Evolutionary conservation across 2,797 vertebrate genomes (phyloP).

Genomic region (Aythya fuligula): DNA sequence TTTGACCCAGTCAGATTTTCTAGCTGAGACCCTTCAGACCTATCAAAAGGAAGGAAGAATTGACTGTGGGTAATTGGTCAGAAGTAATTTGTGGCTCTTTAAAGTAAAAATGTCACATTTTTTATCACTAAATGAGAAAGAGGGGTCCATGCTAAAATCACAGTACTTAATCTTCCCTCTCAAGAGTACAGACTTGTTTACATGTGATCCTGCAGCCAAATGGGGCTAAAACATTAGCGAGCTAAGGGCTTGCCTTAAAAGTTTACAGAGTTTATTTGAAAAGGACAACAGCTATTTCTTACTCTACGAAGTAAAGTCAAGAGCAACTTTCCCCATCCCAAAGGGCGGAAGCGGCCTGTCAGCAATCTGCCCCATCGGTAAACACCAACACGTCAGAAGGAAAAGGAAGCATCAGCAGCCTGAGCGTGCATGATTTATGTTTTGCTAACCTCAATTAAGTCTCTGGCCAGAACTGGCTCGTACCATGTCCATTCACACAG

Average conservation of each 20-base stretch:
- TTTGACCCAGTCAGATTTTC: not conserved
- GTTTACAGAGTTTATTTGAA: slow-evolving; percentile 1
- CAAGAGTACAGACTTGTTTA: not conserved
- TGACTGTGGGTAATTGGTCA: not conserved
- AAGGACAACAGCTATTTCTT: not conserved
- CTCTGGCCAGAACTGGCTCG: slow-evolving; percentile 8
- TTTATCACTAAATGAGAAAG: not conserved
- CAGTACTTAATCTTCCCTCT: not conserved
- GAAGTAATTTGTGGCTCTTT: not conserved
- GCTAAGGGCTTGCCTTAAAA: not conserved
- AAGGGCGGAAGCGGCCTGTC: slow-evolving; percentile 23
- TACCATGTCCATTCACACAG: slow-evolving; percentile 7
- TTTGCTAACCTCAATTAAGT: slow-evolving; percentile 45
- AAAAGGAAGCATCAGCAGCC: slow-evolving; percentile 8
- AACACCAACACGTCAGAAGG: not conserved
- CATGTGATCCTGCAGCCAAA: not conserved
- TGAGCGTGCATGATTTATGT: slow-evolving; percentile 23
- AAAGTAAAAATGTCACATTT: not conserved
- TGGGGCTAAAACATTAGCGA: not conserved
- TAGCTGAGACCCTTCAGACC: not conserved
- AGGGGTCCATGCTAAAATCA: not conserved
- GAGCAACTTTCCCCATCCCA: not conserved
- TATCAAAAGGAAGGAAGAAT: not conserved
- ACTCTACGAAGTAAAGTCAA: not conserved
- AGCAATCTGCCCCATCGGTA: not conserved